Conservation (phyloP, 1,140 invertebrate species). For the Scaptodrosophila lebanonensis region DNA sequence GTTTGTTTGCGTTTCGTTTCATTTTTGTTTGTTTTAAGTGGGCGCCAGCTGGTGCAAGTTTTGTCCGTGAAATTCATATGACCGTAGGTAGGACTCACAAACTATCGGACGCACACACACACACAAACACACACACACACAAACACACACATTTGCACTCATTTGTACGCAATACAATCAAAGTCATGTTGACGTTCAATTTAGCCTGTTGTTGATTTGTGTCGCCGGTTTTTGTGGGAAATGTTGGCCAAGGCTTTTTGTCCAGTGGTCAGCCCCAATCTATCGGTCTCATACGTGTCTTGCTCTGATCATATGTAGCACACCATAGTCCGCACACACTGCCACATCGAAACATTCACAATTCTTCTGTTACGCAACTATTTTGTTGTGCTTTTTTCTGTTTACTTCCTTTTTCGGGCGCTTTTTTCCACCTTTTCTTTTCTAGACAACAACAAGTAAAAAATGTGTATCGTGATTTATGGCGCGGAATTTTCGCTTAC, state of each 20-base stretch:
- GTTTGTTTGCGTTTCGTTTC: not conserved
- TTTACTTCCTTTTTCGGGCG: slow-evolving; percentile 5
- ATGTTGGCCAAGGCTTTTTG: slow-evolving; percentile 1
- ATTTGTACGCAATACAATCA: slow-evolving; percentile 47
- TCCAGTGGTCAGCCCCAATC: slow-evolving; percentile 12
- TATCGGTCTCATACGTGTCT: slow-evolving; percentile 26
- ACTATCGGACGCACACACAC: too few species aligned
- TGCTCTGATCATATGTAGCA: slow-evolving; percentile 20
- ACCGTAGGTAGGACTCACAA: slow-evolving; percentile 18
- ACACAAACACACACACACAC: slow-evolving; percentile 3
- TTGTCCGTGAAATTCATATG: slow-evolving; percentile 35
- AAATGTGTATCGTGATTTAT: slow-evolving; percentile 66
- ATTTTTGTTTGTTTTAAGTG: slow-evolving; percentile 19
- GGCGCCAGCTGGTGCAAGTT: slow-evolving; percentile 28
- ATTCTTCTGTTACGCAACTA: slow-evolving; percentile 68
- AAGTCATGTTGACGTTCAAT: slow-evolving; percentile 70
- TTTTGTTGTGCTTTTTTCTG: slow-evolving; percentile 19
- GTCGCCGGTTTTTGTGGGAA: slow-evolving; percentile 50
- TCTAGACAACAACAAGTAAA: slow-evolving; percentile 27
- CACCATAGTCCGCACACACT: too few species aligned
- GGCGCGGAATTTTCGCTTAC: slow-evolving; percentile 67
- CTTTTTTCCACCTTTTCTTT: slow-evolving; percentile 18
- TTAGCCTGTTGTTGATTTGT: slow-evolving; percentile 67
- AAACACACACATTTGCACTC: slow-evolving; percentile 8
- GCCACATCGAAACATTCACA: too few species aligned